A percentile compares a stretch with the other conserved stretches of the same genome.
These are phyloP conservation scores for Conchocele bisecta DNA, from an alignment of 2,888 invertebrate species.

Conservation along the genomic window DNA sequence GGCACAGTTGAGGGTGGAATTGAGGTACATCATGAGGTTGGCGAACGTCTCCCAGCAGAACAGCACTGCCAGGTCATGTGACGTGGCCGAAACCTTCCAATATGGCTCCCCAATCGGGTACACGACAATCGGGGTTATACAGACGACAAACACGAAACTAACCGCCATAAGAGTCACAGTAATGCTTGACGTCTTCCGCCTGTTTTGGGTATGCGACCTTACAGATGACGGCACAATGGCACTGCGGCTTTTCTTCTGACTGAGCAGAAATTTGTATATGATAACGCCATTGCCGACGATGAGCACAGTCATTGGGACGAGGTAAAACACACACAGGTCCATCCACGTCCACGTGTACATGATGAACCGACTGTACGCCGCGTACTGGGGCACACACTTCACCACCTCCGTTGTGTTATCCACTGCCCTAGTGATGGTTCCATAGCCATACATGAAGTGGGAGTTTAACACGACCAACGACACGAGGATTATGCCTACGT, in stretches of 20 bases:
- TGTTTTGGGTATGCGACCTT: not conserved
- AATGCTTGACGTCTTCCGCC: conserved; percentile 26
- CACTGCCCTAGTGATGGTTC: conserved; percentile 1
- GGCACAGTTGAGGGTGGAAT: conserved; percentile 43
- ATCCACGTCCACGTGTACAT: conserved; percentile 50
- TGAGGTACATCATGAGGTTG: conserved; percentile 49
- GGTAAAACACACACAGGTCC: conserved; percentile 48
- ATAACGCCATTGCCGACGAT: conserved; percentile 43
- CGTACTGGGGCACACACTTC: conserved; percentile 31
- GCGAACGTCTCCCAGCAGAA: conserved; percentile 41
- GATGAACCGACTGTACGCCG: conserved; percentile 29
- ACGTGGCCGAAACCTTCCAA: conserved; percentile 39
- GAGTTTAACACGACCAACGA: conserved; percentile 20
- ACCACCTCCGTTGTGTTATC: conserved; percentile 19
- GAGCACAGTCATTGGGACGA: conserved; percentile 43
- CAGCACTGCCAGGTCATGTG: conserved; percentile 31
- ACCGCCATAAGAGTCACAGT: conserved; percentile 43
- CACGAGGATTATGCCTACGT: conserved; percentile 16
- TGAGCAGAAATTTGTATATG: conserved; percentile 45
- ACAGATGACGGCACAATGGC: conserved; percentile 22
- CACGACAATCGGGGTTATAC: conserved; percentile 52
- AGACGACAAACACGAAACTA: conserved; percentile 41
- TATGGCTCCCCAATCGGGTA: conserved; percentile 53
- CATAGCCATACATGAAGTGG: conserved; percentile 47
- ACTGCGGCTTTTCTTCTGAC: conserved; percentile 26